phyloP scores from a whole-genome alignment of 1,140 invertebrate genomes.

The Hypothenemus hampei region DNA sequence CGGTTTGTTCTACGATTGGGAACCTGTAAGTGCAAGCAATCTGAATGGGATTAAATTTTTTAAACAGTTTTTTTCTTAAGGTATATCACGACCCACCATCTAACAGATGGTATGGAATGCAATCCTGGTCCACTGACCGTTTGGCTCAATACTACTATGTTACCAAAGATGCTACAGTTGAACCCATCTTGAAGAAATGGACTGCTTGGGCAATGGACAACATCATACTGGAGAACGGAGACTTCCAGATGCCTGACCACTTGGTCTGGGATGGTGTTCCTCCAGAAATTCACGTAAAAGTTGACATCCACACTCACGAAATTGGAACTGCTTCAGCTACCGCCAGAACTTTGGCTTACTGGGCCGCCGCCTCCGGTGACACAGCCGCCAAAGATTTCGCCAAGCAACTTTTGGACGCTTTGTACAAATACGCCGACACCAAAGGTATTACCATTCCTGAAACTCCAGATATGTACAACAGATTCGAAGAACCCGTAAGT shows the following conservation, averaged over 20 bases:
- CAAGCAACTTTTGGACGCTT: conserved; percentile 20
- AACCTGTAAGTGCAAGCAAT: conserved; percentile 15
- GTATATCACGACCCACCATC: conserved; percentile 27
- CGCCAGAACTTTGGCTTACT: conserved; percentile 25
- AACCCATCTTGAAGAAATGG: conserved; percentile 27
- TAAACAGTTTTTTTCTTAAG: background rate
- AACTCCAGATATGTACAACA: conserved; percentile 11
- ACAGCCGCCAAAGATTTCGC: conserved; percentile 10
- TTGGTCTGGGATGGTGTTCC: conserved; percentile 21
- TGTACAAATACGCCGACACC: conserved; percentile 17
- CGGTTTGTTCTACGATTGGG: conserved; percentile 29
- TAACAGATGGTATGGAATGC: conserved; percentile 30
- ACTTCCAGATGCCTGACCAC: conserved; percentile 23
- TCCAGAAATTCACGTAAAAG: conserved; percentile 23
- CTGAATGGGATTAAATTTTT: background rate
- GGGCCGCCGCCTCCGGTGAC: conserved; percentile 22
- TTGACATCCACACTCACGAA: conserved; percentile 16
- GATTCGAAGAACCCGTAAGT: conserved; percentile 22
- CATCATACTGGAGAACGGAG: conserved; percentile 15
- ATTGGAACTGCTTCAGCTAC: conserved; percentile 28
- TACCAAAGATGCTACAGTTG: conserved; percentile 20
- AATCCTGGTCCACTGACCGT: conserved; percentile 29
- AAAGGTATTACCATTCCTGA: conserved; percentile 22
- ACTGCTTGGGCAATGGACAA: conserved; percentile 17
- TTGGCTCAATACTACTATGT: conserved; percentile 30